These are phyloP conservation scores for Leptinotarsa tumamoca DNA, from an alignment of 2,888 invertebrate species.

Conservation along the genomic window DNA sequence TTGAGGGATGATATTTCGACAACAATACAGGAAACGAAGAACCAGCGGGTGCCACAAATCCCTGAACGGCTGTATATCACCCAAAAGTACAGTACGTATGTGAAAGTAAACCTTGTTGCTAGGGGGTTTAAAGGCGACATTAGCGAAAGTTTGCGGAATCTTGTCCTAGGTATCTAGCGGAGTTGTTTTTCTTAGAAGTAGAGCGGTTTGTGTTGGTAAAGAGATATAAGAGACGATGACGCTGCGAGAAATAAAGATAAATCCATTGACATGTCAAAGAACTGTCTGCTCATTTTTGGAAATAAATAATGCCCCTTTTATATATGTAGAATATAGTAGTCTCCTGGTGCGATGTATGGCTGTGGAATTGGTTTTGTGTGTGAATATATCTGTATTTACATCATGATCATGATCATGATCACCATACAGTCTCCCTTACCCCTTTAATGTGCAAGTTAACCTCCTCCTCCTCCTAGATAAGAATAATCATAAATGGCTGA, in stretches of 20 bases:
- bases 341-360: background rate
- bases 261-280: constrained; percentile 24
- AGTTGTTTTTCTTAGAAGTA: constrained; percentile 21
- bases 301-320: constrained; percentile 21
- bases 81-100: background rate
- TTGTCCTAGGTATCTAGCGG: background rate
- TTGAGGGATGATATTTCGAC: constrained; percentile 15
- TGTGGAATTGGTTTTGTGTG: constrained; percentile 9
- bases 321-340: background rate
- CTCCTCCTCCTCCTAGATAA: too few species aligned
- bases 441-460: too few species aligned
- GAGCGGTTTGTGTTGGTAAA: constrained; percentile 8
- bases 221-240: constrained; percentile 17
- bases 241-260: constrained; percentile 23
- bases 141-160: background rate
- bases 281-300: constrained; percentile 22
- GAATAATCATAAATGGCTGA: too few species aligned
- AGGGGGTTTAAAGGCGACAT: background rate
- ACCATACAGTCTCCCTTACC: too few species aligned
- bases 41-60: constrained; percentile 22
- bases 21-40: constrained; percentile 21
- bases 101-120: background rate
- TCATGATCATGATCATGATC: too few species aligned
- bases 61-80: background rate
- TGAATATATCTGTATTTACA: too few species aligned